Percentiles rank a stretch among this genome's conserved stretches.
phyloP scores from a whole-genome alignment of 2,113 vertebrate genomes.

The Salminus brasiliensis region DNA sequence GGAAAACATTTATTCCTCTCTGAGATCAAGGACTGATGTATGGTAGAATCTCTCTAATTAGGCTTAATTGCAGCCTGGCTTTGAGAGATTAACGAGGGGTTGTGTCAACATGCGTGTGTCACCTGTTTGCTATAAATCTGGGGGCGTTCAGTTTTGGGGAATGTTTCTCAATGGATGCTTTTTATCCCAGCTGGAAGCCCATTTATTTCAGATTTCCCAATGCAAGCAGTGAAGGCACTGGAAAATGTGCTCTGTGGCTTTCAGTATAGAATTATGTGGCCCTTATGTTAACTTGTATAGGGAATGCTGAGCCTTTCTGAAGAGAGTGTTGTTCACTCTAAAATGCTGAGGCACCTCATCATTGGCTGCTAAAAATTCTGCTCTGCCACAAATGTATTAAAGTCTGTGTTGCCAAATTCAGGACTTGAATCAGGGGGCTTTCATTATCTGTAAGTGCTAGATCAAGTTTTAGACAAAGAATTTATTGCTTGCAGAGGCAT shows the following conservation, averaged over 20 bases:
- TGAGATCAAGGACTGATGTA: slow-evolving; percentile 62
- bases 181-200: slow-evolving; percentile 39
- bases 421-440: neutral
- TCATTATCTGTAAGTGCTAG: neutral
- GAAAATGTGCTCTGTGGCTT: slow-evolving; percentile 39
- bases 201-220: slow-evolving; percentile 44
- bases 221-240: slow-evolving; percentile 25
- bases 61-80: slow-evolving; percentile 65
- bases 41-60: slow-evolving; percentile 64
- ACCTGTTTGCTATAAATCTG: slow-evolving; percentile 69
- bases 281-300: neutral
- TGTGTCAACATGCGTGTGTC: slow-evolving; percentile 57
- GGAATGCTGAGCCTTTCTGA: slow-evolving; percentile 9
- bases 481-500: neutral
- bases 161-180: slow-evolving; percentile 54
- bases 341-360: neutral
- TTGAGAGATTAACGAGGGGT: slow-evolving; percentile 59
- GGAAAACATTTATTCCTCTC: slow-evolving; percentile 48
- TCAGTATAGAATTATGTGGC: slow-evolving; percentile 22
- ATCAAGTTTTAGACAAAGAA: neutral
- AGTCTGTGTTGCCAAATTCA: too few relatives aligned
- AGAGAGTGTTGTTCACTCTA: neutral
- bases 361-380: slow-evolving; percentile 1
- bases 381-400: neutral
- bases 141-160: slow-evolving; percentile 46